These are phyloP conservation scores for Gymnogyps californianus DNA, from an alignment of 2,113 vertebrate genomes.

Conservation along the genomic window DNA sequence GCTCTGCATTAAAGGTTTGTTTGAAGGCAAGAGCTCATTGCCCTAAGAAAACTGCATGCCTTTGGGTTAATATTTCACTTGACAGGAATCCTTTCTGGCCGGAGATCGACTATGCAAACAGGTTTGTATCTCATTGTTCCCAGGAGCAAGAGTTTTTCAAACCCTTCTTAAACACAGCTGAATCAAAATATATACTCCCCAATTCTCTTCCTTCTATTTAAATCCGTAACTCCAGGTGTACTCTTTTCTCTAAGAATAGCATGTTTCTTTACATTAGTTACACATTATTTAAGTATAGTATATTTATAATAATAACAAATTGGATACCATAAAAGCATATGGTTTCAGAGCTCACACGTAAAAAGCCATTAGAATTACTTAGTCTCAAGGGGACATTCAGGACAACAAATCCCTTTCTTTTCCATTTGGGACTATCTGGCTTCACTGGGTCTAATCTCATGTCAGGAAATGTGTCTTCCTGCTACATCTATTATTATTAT, in stretches of 20 bases:
- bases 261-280: neutral
- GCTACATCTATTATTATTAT: neutral
- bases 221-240: neutral
- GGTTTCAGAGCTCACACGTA: neutral
- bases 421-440: neutral
- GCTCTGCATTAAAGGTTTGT: neutral
- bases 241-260: neutral
- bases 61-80: conserved; percentile 63
- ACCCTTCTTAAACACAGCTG: neutral
- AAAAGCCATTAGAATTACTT: neutral
- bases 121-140: conserved; percentile 47
- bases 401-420: neutral
- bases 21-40: conserved; percentile 28
- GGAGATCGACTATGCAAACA: conserved; percentile 26
- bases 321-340: neutral
- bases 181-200: neutral
- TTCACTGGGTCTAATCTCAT: neutral
- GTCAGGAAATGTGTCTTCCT: neutral
- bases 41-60: conserved; percentile 42
- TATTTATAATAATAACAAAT: neutral
- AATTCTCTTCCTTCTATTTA: neutral
- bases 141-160: conserved; percentile 14
- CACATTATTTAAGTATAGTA: neutral
- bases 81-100: conserved; percentile 58
- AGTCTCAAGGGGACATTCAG: neutral